Base-by-base conservation (phyloP, 2,888 invertebrate genomes). In the Drosophila hamatofila region DNA sequence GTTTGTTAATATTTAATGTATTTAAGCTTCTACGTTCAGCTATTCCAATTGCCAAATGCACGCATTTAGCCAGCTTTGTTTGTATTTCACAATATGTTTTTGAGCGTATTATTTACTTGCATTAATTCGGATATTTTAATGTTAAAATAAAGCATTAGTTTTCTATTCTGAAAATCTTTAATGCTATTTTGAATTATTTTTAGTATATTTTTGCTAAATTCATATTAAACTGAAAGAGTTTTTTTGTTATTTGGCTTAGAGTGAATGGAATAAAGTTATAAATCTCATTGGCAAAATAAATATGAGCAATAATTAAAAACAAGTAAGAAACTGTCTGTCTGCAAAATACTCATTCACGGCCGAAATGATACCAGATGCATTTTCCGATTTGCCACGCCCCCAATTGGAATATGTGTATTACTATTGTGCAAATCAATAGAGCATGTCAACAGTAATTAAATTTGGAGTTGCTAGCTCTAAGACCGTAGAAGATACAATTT, bases 1-100 rank as follows among this genome's bases (percentile, higher is more conserved):
- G 16, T 59, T 49, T 49, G 51, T 39, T 62, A 41, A 73, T 58
- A 55, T 78, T 64, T 42, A 23, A 75, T 23, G 14, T 39, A 56
- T 64, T 78, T 73, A 27, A 49, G 35, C 25, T 44, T 21, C 49
- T 54, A 25, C n/a, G 5, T 9, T 44, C 51, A 7, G 57, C 25
- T 48, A 42, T 66, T 46, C 35, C 39, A 18, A 72, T 37, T 27
- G 33, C 37, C 35, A 37, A 59, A 23, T 46, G 23, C 23, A 27
- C n/a, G 55, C 46, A 54, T 64, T 61, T 41, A 25, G 55, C 23
- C 41, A 30, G 48, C 30, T 41, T 54, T 57, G 56, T 52, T 39
- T 41, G 37, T 14, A 14, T 27, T 48, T 57, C 51, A n/a, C 14
- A 52, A 56, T 14, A 30, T 11, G 39, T 21, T 55, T 33, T 35